Evolutionary conservation across 2,888 invertebrate genomes (phyloP).

Genomic region (Caprella mutica): DNA sequence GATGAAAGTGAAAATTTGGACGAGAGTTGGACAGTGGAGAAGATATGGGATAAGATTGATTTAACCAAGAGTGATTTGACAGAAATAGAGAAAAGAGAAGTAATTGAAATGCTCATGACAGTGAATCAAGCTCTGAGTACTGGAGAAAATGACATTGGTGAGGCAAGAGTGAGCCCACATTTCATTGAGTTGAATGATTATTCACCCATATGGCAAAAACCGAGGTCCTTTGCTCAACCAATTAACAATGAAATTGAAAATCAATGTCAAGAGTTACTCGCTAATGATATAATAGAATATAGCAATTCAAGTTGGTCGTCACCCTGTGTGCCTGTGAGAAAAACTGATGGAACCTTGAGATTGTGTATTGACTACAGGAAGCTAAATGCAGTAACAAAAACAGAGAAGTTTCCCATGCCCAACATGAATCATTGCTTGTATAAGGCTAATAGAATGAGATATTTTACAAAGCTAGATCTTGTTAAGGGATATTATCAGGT

Average conservation of each 20-base stretch:
- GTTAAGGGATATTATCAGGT: not conserved
- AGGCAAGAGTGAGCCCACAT: too few species aligned
- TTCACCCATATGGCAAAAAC: too few species aligned
- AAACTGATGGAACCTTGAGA: not conserved
- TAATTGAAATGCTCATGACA: too few species aligned
- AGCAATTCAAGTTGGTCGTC: not conserved
- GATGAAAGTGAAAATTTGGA: too few species aligned
- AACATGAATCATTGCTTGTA: not conserved
- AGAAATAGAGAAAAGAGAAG: too few species aligned
- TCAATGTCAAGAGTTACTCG: not conserved
- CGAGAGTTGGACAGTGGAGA: too few species aligned
- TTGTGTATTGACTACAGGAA: not conserved
- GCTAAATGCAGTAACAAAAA: not conserved
- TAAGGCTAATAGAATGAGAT: not conserved
- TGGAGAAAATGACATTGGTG: too few species aligned
- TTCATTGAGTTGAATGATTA: too few species aligned
- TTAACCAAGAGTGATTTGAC: too few species aligned
- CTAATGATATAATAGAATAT: not conserved
- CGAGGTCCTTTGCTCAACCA: too few species aligned
- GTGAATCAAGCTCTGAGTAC: too few species aligned
- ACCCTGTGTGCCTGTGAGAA: not conserved
- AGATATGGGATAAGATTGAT: too few species aligned
- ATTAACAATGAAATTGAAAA: constrained; percentile 1
- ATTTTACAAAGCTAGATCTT: not conserved
- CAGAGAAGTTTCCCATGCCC: not conserved